These are phyloP conservation scores for Brenthis ino DNA, from an alignment of 2,888 invertebrate species.

Conservation along the genomic window DNA sequence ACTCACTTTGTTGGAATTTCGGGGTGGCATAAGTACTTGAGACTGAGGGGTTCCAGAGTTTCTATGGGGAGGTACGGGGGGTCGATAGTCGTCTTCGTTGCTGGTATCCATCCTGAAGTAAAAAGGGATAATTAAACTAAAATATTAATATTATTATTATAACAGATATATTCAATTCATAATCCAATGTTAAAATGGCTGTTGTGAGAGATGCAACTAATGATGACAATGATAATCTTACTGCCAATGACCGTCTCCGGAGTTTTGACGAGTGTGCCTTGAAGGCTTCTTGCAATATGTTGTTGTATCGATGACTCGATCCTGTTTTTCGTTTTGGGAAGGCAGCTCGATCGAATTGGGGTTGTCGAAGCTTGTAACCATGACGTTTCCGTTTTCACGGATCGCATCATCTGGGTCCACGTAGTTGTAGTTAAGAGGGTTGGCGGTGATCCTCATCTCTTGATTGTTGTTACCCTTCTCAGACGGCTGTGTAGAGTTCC, in stretches of 20 bases:
- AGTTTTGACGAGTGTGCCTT: conserved; percentile 62
- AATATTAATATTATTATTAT: not conserved
- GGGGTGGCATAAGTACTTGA: conserved; percentile 64
- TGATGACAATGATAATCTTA: conserved; percentile 62
- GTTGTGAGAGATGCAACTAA: conserved; percentile 45
- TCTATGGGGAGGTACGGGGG: conserved; percentile 94
- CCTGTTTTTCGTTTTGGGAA: conserved; percentile 69
- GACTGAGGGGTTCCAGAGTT: conserved; percentile 83
- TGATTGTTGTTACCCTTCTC: conserved; percentile 65
- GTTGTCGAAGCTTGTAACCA: conserved; percentile 88
- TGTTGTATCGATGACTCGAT: conserved; percentile 82
- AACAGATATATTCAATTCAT: conserved; percentile 8
- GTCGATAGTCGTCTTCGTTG: conserved; percentile 86
- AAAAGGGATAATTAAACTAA: conserved; percentile 27
- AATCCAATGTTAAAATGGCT: conserved; percentile 38
- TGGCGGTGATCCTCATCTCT: conserved; percentile 89
- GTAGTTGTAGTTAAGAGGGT: conserved; percentile 88
- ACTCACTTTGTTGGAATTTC: conserved; percentile 76
- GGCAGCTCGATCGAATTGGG: conserved; percentile 88
- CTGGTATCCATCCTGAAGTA: conserved; percentile 70
- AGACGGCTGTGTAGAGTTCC: conserved; percentile 61
- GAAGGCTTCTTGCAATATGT: conserved; percentile 87
- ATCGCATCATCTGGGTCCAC: conserved; percentile 85
- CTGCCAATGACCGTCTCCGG: conserved; percentile 78
- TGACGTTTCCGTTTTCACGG: conserved; percentile 72